Evolutionary conservation across 2,113 vertebrate species (phyloP).

Genomic region (Calyptomena viridis): DNA sequence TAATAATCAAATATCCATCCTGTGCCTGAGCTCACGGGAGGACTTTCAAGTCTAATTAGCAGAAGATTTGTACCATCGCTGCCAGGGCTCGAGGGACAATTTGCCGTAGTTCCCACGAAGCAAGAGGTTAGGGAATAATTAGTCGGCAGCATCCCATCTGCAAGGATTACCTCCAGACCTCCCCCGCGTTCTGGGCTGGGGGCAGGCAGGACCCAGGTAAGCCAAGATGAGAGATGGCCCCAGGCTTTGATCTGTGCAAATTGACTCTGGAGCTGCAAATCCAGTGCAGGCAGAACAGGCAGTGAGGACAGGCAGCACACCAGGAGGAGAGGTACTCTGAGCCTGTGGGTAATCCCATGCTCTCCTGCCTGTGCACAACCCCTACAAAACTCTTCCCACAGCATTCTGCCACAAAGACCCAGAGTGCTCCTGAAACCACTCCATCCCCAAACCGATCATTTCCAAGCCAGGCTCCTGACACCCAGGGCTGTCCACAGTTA

Average conservation of each 20-base stretch:
- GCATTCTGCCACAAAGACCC: neutral
- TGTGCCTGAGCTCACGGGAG: constrained; percentile 34
- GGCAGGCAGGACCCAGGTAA: neutral
- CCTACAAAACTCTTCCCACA: neutral
- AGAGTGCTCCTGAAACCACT: neutral
- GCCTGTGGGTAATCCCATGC: neutral
- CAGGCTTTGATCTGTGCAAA: neutral
- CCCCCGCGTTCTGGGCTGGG: accelerated
- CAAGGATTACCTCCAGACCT: constrained; percentile 21
- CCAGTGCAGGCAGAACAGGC: neutral
- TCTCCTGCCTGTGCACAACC: neutral
- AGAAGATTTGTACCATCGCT: constrained; percentile 48
- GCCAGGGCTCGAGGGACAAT: constrained; percentile 14
- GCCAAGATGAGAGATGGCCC: neutral
- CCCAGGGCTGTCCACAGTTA: neutral
- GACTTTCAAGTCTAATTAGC: constrained; percentile 64
- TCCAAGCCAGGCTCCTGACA: neutral
- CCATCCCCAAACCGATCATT: accelerated
- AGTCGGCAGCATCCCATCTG: neutral
- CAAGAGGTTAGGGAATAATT: neutral
- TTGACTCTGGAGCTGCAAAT: neutral
- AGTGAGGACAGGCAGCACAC: neutral
- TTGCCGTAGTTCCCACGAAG: neutral
- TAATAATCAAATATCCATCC: constrained; percentile 54
- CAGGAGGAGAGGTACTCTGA: neutral